phyloP scores from a whole-genome alignment of 2,888 invertebrate genomes.

The Petrophora chlorosata region DNA sequence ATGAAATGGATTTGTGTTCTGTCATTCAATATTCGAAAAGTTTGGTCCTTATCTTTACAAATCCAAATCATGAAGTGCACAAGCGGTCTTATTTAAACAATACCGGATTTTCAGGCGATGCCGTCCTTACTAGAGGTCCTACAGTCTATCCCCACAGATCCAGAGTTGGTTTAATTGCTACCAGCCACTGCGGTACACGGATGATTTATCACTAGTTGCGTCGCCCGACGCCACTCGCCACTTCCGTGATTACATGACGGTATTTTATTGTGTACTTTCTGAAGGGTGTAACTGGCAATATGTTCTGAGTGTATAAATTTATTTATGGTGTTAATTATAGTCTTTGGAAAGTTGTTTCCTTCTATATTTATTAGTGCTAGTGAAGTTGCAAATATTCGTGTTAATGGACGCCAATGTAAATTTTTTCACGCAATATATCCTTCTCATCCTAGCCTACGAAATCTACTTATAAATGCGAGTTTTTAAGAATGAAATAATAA shows the following conservation, averaged over 20 bases:
- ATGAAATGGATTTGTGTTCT: no score
- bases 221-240: slow-evolving; percentile 17
- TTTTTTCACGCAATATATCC: no score
- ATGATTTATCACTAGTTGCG: slow-evolving; percentile 32
- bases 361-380: not conserved
- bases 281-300: slow-evolving; percentile 5
- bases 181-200: slow-evolving; percentile 35
- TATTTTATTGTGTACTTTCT: slow-evolving; percentile 5
- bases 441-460: no score
- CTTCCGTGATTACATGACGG: slow-evolving; percentile 19
- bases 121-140: slow-evolving; percentile 5
- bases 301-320: not conserved
- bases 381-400: no score
- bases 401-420: no score
- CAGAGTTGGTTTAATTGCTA: slow-evolving; percentile 38
- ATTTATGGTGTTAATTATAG: slow-evolving; percentile 8
- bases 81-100: not conserved
- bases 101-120: not conserved
- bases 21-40: no score
- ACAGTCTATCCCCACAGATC: slow-evolving; percentile 20
- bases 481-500: no score
- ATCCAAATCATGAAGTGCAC: no score
- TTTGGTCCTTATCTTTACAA: no score
- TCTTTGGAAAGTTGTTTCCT: not conserved
- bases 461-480: no score